Percentiles rank a stretch among this genome's conserved stretches.
Conservation (phyloP, 2,888 invertebrate genomes). For the Mechanitis messenoides region DNA sequence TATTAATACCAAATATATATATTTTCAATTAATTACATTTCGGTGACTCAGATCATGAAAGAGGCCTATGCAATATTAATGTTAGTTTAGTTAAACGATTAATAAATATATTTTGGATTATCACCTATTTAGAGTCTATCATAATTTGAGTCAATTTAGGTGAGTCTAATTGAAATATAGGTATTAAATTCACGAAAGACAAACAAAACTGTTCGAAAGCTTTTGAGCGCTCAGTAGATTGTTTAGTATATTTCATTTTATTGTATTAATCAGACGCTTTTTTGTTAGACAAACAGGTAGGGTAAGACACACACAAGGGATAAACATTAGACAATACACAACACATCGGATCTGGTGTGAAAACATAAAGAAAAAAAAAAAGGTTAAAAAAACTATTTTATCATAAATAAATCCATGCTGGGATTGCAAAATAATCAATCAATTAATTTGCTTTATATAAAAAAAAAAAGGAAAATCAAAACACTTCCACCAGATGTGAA, state of each 20-base stretch:
- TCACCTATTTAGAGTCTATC: conserved; percentile 41
- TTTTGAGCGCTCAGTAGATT: conserved; percentile 63
- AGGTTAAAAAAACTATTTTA: conserved; percentile 46
- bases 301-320: conserved; percentile 93
- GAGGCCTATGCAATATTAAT: conserved; percentile 33
- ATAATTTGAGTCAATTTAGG: conserved; percentile 58
- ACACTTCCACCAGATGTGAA: conserved; percentile 75
- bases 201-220: conserved; percentile 72
- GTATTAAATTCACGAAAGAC: conserved; percentile 57
- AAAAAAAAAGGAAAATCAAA: conserved; percentile 76
- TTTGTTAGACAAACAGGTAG: conserved; percentile 75
- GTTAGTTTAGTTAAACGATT: conserved; percentile 3
- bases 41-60: conserved; percentile 63
- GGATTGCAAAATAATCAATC: conserved; percentile 63
- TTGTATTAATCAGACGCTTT: conserved; percentile 58
- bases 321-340: conserved; percentile 95
- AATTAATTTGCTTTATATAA: conserved; percentile 62
- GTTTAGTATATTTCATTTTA: conserved; percentile 42
- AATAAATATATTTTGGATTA: conserved; percentile 1
- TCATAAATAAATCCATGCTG: conserved; percentile 66
- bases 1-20: conserved; percentile 9
- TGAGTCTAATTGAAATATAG: conserved; percentile 47
- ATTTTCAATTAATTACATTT: conserved; percentile 14
- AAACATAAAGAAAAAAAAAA: conserved; percentile 57
- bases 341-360: conserved; percentile 78